Evolutionary conservation across 2,797 vertebrate species (phyloP), one percentile per base, ranked within the genome.

Genomic region (Phataginus tetradactyla): DNA sequence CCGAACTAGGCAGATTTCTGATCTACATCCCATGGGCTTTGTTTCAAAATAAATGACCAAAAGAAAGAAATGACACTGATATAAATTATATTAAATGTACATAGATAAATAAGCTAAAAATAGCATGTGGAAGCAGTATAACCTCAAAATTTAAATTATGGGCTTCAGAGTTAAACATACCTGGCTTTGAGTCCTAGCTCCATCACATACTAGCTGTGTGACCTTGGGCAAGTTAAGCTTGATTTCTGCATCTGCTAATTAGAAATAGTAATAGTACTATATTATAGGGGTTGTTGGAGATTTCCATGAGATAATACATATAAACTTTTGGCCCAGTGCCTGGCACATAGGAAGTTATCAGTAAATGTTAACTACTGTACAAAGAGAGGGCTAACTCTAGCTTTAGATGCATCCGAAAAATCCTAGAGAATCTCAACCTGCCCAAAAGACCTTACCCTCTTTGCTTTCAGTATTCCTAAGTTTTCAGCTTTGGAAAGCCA

Each of bases 21-120:
- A 68, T 79, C 39, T 55, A 49, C 3, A 45, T 59, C 23, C 42
- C 55, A 42, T 25, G 25, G 23, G 6, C 13, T 78, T 66, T 71
- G 77, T 88, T 88, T 92, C 49, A 86, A 92, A 86, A 94, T 57
- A 53, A 87, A 23, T 84, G n/a, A 80, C 64, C 87, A 71, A 77
- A 94, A 63, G 51, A 86, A 68, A 86, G 18, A 55, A 83, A 71
- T 49, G 27, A 27, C 55, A 86, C 7, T 39, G 37, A 78, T 49
- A 78, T 20, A 79, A 88, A 68, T 91, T 45, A 25, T n/a, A 75
- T 89, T 78, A 92, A 93, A 37, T 51, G 3, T 37, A 59, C 4
- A 77, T 34, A 51, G 14, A 25, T 57, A 94, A 49, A 20, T 51
- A 59, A 85, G 7, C 25, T 64, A 72, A 85, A 94, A 86, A 66